Evolutionary conservation across 2,888 invertebrate species (phyloP).

Genomic region (Gandaritis pyraliata): DNA sequence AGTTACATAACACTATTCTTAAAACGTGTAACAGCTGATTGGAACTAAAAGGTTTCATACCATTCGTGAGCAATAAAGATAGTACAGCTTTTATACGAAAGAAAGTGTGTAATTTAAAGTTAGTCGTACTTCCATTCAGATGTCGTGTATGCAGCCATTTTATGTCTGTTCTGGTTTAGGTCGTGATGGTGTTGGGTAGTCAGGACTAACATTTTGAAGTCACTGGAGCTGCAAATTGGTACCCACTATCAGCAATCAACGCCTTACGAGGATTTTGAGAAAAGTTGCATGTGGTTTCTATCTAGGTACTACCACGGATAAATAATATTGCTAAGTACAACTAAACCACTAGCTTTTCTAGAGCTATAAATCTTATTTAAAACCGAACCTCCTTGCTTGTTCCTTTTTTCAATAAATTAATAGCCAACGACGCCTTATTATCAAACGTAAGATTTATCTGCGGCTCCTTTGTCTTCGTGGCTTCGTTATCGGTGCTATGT

Average conservation of each 20-base stretch:
- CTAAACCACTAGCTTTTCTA: not conserved
- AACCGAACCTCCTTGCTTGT: constrained; percentile 15
- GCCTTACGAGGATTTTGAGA: too few relatives aligned
- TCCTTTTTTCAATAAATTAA: constrained; percentile 29
- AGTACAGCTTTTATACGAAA: constrained; percentile 20
- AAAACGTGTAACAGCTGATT: constrained; percentile 11
- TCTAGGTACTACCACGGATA: not conserved
- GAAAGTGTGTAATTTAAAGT: constrained; percentile 28
- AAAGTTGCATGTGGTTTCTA: too few relatives aligned
- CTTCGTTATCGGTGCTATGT: constrained; percentile 65
- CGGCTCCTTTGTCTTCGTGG: constrained; percentile 44
- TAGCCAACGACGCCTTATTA: constrained; percentile 27
- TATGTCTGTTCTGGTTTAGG: constrained; percentile 29
- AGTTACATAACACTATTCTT: constrained; percentile 4
- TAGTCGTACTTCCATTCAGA: constrained; percentile 37
- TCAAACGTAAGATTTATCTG: constrained; percentile 28
- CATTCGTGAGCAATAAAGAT: constrained; percentile 34
- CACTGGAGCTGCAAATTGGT: constrained; percentile 20
- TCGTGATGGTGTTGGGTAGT: constrained; percentile 22
- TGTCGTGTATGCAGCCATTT: constrained; percentile 34
- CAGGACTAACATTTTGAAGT: constrained; percentile 14
- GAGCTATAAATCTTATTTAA: constrained; percentile 19
- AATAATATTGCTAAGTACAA: not conserved
- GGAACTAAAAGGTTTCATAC: constrained; percentile 22
- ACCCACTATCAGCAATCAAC: not conserved